Base-by-base conservation (phyloP, 2,888 invertebrate species). In the Melangyna quadrimaculata region DNA sequence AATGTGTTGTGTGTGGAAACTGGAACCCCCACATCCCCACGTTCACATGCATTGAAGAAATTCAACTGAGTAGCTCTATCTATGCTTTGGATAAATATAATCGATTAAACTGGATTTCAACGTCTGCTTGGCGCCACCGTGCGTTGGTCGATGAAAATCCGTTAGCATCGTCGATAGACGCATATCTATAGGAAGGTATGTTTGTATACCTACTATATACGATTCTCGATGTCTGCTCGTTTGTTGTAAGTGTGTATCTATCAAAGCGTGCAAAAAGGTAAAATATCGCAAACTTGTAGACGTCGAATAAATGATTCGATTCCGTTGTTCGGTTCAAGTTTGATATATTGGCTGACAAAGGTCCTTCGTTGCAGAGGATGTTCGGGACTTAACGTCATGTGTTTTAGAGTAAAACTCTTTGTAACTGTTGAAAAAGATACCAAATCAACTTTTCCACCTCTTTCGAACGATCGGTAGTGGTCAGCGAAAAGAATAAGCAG, bases 221-320 rank as follows among this genome's bases (percentile, higher is more conserved):
- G n/a, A 53, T 70, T 61, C 24, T 40, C 55, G n/a, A 35, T n/a
- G 40, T 61, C 37, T 24, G 4, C 5, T 59, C 35, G 32, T 27
- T 40, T 24, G 51, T 57, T 70, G 32, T 51, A 65, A 51, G 65
- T 74, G 65, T 87, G 79, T 87, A 86, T n/a, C n/a, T 86, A 87
- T 67, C 55, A 79, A 73, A 87, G 81, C 84, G 87, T 87, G 79
- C 71, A 87, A 65, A 88, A 88, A 83, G 88, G 81, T 88, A 87
- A 88, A 87, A 88, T 88, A 87, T 88, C 88, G 88, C 87, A 88
- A 88, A 87, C 87, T 88, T 87, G 87, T 88, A 88, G 88, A 88
- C 87, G 88, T 88, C 87, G 88, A 87, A 87, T 87, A 88, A 88
- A 88, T 88, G 88, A 88, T 87, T 87, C 87, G 87, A 87, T 88